phyloP scores from a whole-genome alignment of 2,113 vertebrate species.

The Pelvicachromis taeniatus region DNA sequence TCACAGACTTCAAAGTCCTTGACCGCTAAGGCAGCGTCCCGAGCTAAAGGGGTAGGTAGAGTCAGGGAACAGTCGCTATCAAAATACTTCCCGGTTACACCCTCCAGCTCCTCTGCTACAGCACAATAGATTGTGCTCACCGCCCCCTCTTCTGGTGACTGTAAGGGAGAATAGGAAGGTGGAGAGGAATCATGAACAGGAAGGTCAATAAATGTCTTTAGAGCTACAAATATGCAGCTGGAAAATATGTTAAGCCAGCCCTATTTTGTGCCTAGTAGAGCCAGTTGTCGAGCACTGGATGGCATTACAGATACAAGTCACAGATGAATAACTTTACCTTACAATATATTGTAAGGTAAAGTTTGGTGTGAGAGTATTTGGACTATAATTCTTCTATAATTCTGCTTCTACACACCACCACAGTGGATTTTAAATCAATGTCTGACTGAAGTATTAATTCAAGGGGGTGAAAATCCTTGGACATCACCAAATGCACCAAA shows the following conservation, averaged over 20 bases:
- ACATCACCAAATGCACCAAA: neutral
- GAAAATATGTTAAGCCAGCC: neutral
- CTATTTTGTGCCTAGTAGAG: neutral
- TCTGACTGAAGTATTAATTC: neutral
- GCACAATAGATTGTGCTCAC: slow-evolving; percentile 81
- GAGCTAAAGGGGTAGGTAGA: slow-evolving; percentile 65
- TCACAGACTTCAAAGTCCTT: slow-evolving; percentile 81
- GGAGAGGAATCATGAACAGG: neutral
- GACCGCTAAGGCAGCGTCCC: slow-evolving; percentile 63
- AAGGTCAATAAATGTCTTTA: neutral
- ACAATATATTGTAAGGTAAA: neutral
- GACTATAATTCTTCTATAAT: neutral
- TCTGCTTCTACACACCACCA: neutral
- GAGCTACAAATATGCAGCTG: neutral
- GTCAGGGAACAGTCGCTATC: slow-evolving; percentile 74
- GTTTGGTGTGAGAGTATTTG: neutral
- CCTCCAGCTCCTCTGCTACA: slow-evolving; percentile 75
- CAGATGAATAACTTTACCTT: neutral
- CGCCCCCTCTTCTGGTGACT: slow-evolving; percentile 78
- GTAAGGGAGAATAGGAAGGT: neutral
- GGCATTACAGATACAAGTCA: neutral
- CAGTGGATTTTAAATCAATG: neutral
- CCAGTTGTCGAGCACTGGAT: neutral
- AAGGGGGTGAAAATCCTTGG: neutral
- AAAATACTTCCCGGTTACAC: slow-evolving; percentile 83